phyloP scores from a whole-genome alignment of 1,140 invertebrate genomes.

The Calliphora vicina region DNA sequence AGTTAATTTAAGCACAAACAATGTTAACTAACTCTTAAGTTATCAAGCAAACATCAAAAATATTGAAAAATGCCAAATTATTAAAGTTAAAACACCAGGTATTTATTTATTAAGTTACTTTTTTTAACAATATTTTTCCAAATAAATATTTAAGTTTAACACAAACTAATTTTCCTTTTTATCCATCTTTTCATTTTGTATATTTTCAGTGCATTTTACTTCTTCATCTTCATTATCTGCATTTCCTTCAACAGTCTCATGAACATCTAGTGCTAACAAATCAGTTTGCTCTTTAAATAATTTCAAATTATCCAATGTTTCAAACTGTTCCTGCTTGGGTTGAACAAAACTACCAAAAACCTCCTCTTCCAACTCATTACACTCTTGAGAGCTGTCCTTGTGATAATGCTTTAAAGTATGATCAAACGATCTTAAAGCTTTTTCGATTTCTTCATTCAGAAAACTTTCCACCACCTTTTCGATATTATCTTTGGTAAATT shows the following conservation, averaged over 20 bases:
- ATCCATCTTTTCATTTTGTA: not conserved
- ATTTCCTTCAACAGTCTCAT: no score
- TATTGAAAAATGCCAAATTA: not conserved
- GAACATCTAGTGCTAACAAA: not conserved
- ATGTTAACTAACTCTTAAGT: not conserved
- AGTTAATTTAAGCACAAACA: not conserved
- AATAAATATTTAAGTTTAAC: not conserved
- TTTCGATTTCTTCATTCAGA: slow-evolving; percentile 21
- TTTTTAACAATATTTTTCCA: slow-evolving; percentile 4
- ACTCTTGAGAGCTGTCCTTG: not conserved
- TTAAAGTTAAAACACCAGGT: not conserved
- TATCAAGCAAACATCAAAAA: not conserved
- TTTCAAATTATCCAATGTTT: slow-evolving; percentile 28
- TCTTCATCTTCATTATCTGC: not conserved
- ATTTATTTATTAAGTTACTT: slow-evolving; percentile 22
- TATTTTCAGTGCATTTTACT: not conserved
- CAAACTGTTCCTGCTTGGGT: not conserved
- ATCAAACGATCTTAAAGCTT: slow-evolving; percentile 9
- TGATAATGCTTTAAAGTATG: not conserved
- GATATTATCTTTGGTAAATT: not conserved
- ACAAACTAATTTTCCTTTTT: not conserved
- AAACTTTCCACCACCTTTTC: slow-evolving; percentile 2
- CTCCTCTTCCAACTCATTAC: not conserved
- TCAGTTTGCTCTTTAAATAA: slow-evolving; percentile 27
- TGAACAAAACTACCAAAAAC: slow-evolving; percentile 38